These are phyloP conservation scores for Holotrichia oblita DNA, from an alignment of 1,140 invertebrate genomes.

Conservation along the genomic window DNA sequence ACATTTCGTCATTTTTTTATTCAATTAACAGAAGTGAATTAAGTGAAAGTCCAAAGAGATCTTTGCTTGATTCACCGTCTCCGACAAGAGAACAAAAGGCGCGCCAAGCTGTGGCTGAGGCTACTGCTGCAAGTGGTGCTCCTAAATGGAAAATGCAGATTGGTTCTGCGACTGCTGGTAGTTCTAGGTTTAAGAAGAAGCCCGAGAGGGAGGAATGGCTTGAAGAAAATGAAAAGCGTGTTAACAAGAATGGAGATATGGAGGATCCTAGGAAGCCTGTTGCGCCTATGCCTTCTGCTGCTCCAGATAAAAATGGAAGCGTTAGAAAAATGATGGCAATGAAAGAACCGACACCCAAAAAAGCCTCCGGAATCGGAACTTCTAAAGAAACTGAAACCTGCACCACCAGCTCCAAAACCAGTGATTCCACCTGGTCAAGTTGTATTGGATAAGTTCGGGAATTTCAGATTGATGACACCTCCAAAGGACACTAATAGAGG, in stretches of 20 bases:
- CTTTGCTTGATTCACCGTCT: conserved; percentile 56
- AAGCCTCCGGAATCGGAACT: conserved; percentile 47
- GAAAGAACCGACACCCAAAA: conserved; percentile 65
- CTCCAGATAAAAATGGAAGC: conserved; percentile 65
- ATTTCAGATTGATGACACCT: conserved; percentile 66
- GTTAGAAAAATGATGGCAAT: conserved; percentile 68
- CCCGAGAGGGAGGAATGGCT: conserved; percentile 53
- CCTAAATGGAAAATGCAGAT: conserved; percentile 61
- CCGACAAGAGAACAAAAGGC: conserved; percentile 61
- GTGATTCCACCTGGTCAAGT: conserved; percentile 60
- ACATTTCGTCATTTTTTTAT: too few species aligned
- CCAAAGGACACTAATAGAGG: conserved; percentile 62
- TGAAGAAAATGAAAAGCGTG: conserved; percentile 48
- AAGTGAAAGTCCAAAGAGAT: conserved; percentile 57
- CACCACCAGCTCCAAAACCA: conserved; percentile 51
- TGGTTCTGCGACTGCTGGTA: conserved; percentile 49
- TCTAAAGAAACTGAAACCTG: conserved; percentile 47
- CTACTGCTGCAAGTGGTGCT: conserved; percentile 49
- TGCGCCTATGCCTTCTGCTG: conserved; percentile 46
- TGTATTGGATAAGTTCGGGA: conserved; percentile 74
- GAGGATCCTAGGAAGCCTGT: conserved; percentile 44
- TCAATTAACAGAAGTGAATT: conserved; percentile 51
- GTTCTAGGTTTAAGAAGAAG: conserved; percentile 58
- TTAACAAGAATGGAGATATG: conserved; percentile 43
- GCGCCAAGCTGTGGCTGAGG: conserved; percentile 60